Conservation (phyloP, 2,888 invertebrate genomes). For the Onchidella celtica region DNA sequence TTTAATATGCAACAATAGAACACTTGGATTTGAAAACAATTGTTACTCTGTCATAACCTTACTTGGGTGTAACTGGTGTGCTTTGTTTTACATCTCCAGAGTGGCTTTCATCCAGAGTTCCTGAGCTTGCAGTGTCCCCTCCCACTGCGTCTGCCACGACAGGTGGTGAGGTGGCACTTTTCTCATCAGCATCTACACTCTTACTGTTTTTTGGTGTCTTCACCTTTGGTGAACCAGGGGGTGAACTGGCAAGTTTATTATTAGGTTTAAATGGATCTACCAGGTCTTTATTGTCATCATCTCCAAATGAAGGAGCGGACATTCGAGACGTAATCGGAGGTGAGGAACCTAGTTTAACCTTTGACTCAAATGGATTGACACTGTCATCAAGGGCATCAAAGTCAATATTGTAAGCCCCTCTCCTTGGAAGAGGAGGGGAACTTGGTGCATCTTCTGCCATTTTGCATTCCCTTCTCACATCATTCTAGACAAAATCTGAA, state of each 20-base stretch:
- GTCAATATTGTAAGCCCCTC: slow-evolving; percentile 74
- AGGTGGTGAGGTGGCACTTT: not conserved
- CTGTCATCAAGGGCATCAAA: slow-evolving; percentile 77
- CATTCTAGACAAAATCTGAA: not conserved
- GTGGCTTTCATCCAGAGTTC: slow-evolving; percentile 1
- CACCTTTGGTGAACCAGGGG: slow-evolving; percentile 43
- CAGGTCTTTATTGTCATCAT: not conserved
- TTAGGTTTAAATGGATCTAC: slow-evolving; percentile 51
- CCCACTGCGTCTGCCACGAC: not conserved
- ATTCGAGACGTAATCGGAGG: slow-evolving; percentile 49
- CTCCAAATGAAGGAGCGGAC: not conserved
- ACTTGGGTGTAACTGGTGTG: too few relatives aligned
- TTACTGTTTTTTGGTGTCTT: slow-evolving; percentile 29
- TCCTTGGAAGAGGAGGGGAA: slow-evolving; percentile 81
- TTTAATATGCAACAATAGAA: too few relatives aligned
- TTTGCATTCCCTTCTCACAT: not conserved
- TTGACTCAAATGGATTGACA: slow-evolving; percentile 73
- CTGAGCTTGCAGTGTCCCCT: slow-evolving; percentile 16
- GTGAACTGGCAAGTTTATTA: slow-evolving; percentile 38
- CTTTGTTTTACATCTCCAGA: slow-evolving; percentile 2
- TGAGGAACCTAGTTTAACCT: slow-evolving; percentile 62
- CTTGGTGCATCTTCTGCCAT: slow-evolving; percentile 38
- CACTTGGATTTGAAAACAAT: too few relatives aligned
- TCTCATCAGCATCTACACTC: slow-evolving; percentile 16
- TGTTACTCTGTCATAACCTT: too few relatives aligned